These are phyloP conservation scores for Drosophila gunungcola DNA, from an alignment of 1,140 invertebrate species.

Conservation along the genomic window DNA sequence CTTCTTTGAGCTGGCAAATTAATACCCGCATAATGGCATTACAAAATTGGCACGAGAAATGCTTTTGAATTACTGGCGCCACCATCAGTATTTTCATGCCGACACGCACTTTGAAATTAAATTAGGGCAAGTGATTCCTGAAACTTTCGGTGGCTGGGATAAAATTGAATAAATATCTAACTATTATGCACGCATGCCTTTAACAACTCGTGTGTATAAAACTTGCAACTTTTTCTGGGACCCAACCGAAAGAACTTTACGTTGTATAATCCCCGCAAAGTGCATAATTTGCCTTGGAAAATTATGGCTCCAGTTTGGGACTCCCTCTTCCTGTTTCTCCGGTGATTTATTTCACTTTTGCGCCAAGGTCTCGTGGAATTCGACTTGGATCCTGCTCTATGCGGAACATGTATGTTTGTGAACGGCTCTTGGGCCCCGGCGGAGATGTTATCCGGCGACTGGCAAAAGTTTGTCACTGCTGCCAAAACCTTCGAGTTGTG, in stretches of 20 bases:
- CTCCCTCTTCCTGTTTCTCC: constrained; percentile 50
- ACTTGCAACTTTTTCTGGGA: constrained; percentile 1
- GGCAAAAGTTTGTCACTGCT: constrained; percentile 55
- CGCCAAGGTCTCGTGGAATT: constrained; percentile 73
- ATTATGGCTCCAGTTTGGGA: constrained; percentile 39
- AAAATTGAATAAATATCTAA: constrained; percentile 38
- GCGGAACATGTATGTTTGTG: constrained; percentile 21
- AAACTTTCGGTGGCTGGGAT: constrained; percentile 7
- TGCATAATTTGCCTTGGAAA: constrained; percentile 74
- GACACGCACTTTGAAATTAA: constrained; percentile 1
- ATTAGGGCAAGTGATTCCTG: constrained; percentile 4
- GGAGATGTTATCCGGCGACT: constrained; percentile 16
- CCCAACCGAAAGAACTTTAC: neutral
- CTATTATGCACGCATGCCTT: constrained; percentile 41
- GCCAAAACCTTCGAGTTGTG: constrained; percentile 61
- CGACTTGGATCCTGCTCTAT: constrained; percentile 47
- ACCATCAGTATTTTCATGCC: constrained; percentile 2
- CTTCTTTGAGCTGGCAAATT: constrained; percentile 15
- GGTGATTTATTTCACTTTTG: constrained; percentile 74
- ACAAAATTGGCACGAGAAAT: constrained; percentile 30
- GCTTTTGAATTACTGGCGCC: neutral
- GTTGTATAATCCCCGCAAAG: constrained; percentile 45
- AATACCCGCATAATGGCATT: constrained; percentile 25
- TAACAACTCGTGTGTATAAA: constrained; percentile 19
- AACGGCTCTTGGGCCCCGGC: constrained; percentile 40